Base-by-base conservation (phyloP, 2,888 invertebrate species). In the Oligia fasciuncula region DNA sequence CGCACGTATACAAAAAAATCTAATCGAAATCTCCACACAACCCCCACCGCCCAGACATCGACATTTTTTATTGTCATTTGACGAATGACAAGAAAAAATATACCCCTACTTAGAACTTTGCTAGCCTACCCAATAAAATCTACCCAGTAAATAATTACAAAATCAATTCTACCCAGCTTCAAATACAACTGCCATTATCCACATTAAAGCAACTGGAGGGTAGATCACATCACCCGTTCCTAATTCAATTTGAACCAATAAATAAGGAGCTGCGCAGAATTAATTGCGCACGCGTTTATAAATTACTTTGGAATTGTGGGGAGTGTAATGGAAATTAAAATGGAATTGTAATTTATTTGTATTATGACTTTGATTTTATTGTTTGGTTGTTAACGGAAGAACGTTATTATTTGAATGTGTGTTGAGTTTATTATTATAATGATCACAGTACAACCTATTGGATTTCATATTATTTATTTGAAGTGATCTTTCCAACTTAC, bases 211-310 rank as follows among this genome's bases (percentile, higher is more conserved):
- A 75, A 77, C 77, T 49, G 65, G 63, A 81, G 85, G 87, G 87
- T 86, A 87, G 88, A 89, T 88, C 79, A 81, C 73, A 87, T 88
- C 87, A 81, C 80, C 80, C 68, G 73, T 87, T 87, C 86, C 79
- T 87, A 88, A 89, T 88, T 88, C 87, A 88, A 89, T 88, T 88
- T 85, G 73, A 75, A 78, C 85, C 84, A 87, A 89, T 88, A 84
- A 88, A 87, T 85, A 86, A 83, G 54, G 87, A 81, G 73, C 76
- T 76, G 29, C 35, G 85, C 79, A 13, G 65, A 87, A 87, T 87
- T 85, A 87, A 87, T 81, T 87, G 87, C 85, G 85, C 87, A 72
- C 71, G 76, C 80, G 85, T 76, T 75, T 77, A 85, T 87, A 84
- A 87, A 87, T 85, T 76, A 69, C 85, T 81, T 73, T 80, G 76